A percentile compares a stretch with the other conserved stretches of the same genome.
These are phyloP conservation scores for Anoplophora glabripennis DNA, from an alignment of 1,140 invertebrate species.

Conservation along the genomic window DNA sequence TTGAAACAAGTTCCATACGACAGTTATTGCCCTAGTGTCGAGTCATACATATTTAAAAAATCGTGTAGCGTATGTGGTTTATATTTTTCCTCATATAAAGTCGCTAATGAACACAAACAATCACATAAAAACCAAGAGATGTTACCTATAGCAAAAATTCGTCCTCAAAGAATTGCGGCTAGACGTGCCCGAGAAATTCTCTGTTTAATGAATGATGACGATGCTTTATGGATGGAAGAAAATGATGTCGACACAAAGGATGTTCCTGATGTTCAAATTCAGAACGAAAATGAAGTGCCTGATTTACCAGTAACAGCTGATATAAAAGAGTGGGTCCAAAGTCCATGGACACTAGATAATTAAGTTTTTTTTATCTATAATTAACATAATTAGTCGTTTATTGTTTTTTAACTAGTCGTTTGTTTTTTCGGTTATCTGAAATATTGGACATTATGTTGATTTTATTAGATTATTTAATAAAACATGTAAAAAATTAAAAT, in stretches of 20 bases:
- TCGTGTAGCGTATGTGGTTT: conserved; percentile 2
- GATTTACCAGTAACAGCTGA: too few relatives aligned
- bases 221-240: neutral
- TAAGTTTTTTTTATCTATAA: too few relatives aligned
- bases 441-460: too few relatives aligned
- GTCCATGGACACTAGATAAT: too few relatives aligned
- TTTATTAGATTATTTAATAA: too few relatives aligned
- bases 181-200: neutral
- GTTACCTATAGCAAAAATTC: neutral
- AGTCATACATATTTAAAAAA: neutral
- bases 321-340: too few relatives aligned
- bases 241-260: neutral
- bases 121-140: conserved; percentile 11
- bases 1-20: conserved; percentile 12
- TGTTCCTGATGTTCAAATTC: neutral
- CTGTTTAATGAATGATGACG: neutral
- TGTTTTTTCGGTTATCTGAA: too few relatives aligned
- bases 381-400: too few relatives aligned
- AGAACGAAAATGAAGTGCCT: conserved; percentile 9
- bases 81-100: neutral
- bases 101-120: too few relatives aligned
- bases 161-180: neutral
- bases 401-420: too few relatives aligned
- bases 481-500: too few relatives aligned
- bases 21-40: conserved; percentile 1